Evolutionary conservation across 2,797 vertebrate species (phyloP).

Genomic region (Malacoctenus gilli): DNA sequence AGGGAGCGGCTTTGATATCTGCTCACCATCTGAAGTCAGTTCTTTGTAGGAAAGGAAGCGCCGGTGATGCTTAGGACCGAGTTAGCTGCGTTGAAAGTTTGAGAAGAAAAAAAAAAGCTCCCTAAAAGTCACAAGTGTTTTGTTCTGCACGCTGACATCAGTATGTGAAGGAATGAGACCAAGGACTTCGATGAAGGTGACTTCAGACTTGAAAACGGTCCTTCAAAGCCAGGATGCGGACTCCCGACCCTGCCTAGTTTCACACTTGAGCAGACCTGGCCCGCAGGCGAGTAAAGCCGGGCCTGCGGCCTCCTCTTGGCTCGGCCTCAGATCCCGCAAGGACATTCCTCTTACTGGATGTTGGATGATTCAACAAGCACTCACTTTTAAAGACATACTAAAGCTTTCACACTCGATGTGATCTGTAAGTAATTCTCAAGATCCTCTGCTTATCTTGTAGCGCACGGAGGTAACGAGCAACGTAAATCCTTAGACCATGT

Average conservation of each 20-base stretch:
- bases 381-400: background rate
- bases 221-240: background rate
- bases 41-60: constrained; percentile 36
- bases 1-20: constrained; percentile 44
- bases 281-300: background rate
- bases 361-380: background rate
- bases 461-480: background rate
- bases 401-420: background rate
- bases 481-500: too few species aligned
- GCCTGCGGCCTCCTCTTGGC: background rate
- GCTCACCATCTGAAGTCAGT: constrained; percentile 31
- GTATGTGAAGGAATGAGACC: too few species aligned
- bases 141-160: too few species aligned
- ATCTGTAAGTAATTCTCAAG: too few species aligned
- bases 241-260: background rate
- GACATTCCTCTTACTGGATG: background rate
- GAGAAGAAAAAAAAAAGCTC: too few species aligned
- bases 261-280: background rate
- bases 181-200: too few species aligned
- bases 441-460: too few species aligned
- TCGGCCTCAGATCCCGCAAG: constrained; percentile 10
- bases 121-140: too few species aligned
- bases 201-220: background rate
- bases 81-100: too few species aligned
- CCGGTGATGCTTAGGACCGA: too few species aligned